Conservation (phyloP, 2,797 vertebrate genomes). For the Acanthopagrus latus region DNA sequence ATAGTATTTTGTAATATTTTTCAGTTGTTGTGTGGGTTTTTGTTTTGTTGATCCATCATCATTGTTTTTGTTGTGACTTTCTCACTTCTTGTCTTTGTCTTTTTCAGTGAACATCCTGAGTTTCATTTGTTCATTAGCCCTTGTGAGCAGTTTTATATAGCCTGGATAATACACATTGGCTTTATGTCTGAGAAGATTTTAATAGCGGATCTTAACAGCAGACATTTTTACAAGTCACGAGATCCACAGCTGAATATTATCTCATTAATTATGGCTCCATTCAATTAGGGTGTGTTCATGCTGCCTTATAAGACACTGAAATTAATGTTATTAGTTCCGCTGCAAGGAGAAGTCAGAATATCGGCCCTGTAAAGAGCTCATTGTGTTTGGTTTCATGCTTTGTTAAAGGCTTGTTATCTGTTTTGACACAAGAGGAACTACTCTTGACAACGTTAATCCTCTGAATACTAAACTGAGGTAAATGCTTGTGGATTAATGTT, state of each 20-base stretch:
- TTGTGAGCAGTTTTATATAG: not conserved
- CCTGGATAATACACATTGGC: too few species aligned
- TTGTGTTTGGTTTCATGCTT: constrained; percentile 41
- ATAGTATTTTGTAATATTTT: too few species aligned
- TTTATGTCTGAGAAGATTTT: too few species aligned
- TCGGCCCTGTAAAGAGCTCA: constrained; percentile 11
- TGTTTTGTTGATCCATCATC: too few species aligned
- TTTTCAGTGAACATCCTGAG: too few species aligned
- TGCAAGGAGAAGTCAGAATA: constrained; percentile 21
- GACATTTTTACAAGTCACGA: not conserved
- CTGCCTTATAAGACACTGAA: not conserved
- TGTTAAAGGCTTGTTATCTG: constrained; percentile 26
- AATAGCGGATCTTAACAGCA: not conserved
- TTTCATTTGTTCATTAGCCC: too few species aligned
- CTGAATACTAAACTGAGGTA: not conserved
- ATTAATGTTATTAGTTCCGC: constrained; percentile 37
- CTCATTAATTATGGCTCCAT: not conserved
- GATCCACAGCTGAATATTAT: not conserved
- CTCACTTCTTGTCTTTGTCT: too few species aligned
- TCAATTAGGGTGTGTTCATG: not conserved
- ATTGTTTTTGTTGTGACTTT: too few species aligned
- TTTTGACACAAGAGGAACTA: constrained; percentile 9
- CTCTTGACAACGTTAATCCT: not conserved
- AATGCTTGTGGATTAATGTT: not conserved
- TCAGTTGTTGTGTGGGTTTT: too few species aligned